Base-by-base conservation (phyloP, 2,888 invertebrate genomes). In the Lycophotia porphyrea region DNA sequence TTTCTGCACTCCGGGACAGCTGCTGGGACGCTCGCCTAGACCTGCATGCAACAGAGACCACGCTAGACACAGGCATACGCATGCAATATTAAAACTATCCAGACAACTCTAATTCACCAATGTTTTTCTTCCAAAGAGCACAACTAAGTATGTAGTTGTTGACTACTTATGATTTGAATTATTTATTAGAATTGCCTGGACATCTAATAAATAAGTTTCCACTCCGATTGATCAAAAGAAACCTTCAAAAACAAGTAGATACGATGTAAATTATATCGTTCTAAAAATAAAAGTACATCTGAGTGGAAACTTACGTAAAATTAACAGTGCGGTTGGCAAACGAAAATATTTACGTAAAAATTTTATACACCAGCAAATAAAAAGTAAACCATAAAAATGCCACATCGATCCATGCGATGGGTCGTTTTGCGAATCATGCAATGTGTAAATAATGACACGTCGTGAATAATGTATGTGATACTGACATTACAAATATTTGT, bases 1-100 rank as follows among this genome's bases (percentile, higher is more conserved):
- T 97, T 94, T 97, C 97, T 90, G 97, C 97, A 93, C 97, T 97
- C 93, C 97, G 95, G 92, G 97, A 97, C 93, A 98, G 97, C 96
- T 98, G 98, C 97, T 98, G 98, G 91, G 98, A 98, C 93, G 98
- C 98, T 94, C 98, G 98, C 94, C 98, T 98, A 97, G 98, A 98
- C 98, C 98, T 98, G 97, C 94, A 97, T 96, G 96, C 96, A 96
- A 97, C 94, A 97, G 94, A 97, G 91, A 95, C 94, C 93, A 93
- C 92, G 92, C 92, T 96, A 96, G 92, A 95, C 94, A 95, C 94
- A 95, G 93, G 93, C 95, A 92, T 88, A 91, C 90, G 92, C 96
- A 96, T 95, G 95, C 96, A 94, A 91, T 93, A 92, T 88, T 89
- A 89, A 86, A 87, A 88, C 82, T 60, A 87, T 85, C 86, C 90